phyloP scores from a whole-genome alignment of 2,113 vertebrate species.

The Hyaena hyaena region DNA sequence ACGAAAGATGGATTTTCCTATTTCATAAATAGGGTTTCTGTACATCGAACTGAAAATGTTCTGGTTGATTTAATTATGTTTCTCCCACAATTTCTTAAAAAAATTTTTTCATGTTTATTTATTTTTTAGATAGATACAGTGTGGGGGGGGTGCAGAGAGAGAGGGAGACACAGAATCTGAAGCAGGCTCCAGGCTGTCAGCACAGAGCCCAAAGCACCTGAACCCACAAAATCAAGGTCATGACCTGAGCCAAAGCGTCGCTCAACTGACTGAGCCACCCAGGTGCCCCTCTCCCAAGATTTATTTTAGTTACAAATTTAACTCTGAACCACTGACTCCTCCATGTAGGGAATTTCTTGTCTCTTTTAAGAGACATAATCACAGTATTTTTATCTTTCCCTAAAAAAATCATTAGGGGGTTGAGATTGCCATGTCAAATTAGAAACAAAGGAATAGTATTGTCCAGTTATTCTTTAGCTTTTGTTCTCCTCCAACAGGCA shows the following conservation, averaged over 20 bases:
- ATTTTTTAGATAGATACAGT: too few relatives aligned
- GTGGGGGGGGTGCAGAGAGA: too few relatives aligned
- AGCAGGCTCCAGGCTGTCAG: too few relatives aligned
- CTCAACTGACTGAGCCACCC: too few relatives aligned
- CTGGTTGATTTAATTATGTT: not conserved
- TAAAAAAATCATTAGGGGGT: not conserved
- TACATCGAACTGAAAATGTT: not conserved
- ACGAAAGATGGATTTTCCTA: not conserved
- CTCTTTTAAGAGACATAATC: not conserved
- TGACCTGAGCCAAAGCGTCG: too few relatives aligned
- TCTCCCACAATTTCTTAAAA: not conserved
- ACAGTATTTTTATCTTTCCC: conserved; percentile 37
- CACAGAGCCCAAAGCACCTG: too few relatives aligned
- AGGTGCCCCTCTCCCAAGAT: not conserved
- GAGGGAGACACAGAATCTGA: too few relatives aligned
- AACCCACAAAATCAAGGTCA: too few relatives aligned
- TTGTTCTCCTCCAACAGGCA: not conserved
- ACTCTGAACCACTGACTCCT: not conserved
- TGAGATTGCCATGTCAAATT: not conserved
- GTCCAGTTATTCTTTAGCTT: not conserved
- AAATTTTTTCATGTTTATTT: too few relatives aligned
- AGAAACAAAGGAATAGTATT: not conserved
- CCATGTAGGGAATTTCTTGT: not conserved
- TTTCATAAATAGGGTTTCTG: not conserved
- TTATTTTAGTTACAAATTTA: conserved; percentile 23